Evolutionary conservation across 1,140 invertebrate species (phyloP), one percentile per base, ranked within the genome.

Genomic region (Sarcophaga bullata): DNA sequence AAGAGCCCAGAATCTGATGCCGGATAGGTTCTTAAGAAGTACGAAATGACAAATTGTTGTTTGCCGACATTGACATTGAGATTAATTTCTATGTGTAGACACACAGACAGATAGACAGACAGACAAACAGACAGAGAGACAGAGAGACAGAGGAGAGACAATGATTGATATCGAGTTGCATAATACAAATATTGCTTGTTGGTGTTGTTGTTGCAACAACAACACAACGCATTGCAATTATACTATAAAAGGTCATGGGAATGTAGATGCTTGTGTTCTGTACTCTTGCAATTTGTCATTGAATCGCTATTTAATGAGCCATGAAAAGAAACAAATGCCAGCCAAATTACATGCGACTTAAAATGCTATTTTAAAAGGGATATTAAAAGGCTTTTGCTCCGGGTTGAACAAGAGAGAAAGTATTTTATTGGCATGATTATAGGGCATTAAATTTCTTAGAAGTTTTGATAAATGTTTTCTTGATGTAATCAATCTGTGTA

Each of bases 1-100:
- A 58, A 58, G n/a, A 58, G 15, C 15, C 54, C 25, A 37, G 25
- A 68, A 68, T 68, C 4, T 68, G 62, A 68, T 68, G 62, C 62
- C n/a, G 25, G 25, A 4, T 37, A 37, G 25, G 25, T 37, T 68
- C 62, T 68, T 68, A 68, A 68, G 62, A 68, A 17, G 62, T 37
- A 37, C 1, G n/a, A 68, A 68, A 68, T 68, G 62, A 68, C 62
- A 68, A 68, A 68, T 68, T 68, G 62, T 68, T 37, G 25, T 37
- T 37, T 37, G 25, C n/a, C 62, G 62, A 25, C 62, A 68, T 68
- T 68, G 62, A 68, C 62, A 68, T 68, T 25, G 62, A 25, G 62
- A 68, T 68, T 68, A 68, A 68, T 68, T 68, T 68, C 25, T 37
- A 37, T 68, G 62, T 58, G 54, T 68, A 68, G 62, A 68, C 62